Conservation (phyloP, 2,113 vertebrate species). For the Numida meleagris region DNA sequence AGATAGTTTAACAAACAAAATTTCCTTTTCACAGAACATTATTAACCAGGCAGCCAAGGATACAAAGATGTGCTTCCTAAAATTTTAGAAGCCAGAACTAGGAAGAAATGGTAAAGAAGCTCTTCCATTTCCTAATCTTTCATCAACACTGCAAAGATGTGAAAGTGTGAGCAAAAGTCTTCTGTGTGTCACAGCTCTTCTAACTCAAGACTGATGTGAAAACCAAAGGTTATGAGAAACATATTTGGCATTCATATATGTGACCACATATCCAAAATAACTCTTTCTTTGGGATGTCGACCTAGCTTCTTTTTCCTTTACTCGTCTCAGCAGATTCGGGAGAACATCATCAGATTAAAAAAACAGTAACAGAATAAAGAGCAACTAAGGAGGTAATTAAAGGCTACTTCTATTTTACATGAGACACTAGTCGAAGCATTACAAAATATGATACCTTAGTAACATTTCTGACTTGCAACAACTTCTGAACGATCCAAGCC, state of each 20-base stretch:
- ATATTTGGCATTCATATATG: background rate
- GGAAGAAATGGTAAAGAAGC: background rate
- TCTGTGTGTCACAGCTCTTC: background rate
- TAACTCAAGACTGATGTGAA: background rate
- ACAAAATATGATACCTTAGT: background rate
- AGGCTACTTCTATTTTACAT: background rate
- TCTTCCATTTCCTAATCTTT: background rate
- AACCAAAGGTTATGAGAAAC: slow-evolving; percentile 30
- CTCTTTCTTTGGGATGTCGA: slow-evolving; percentile 6
- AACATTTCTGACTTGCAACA: slow-evolving; percentile 8
- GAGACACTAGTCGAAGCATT: background rate
- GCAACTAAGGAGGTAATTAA: slow-evolving; percentile 7
- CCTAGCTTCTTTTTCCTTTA: background rate
- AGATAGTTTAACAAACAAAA: background rate
- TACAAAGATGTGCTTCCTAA: background rate
- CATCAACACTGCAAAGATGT: background rate
- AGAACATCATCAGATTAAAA: background rate
- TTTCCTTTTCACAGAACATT: background rate
- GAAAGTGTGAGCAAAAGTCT: background rate
- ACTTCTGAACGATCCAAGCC: slow-evolving; percentile 22
- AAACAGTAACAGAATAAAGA: background rate
- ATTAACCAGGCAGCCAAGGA: background rate
- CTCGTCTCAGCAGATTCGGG: background rate
- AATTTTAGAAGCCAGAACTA: background rate
- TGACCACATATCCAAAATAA: background rate